Percentiles rank a stretch among this genome's conserved stretches.
Conservation (phyloP, 2,113 vertebrate genomes). For the Zosterops japonicus region DNA sequence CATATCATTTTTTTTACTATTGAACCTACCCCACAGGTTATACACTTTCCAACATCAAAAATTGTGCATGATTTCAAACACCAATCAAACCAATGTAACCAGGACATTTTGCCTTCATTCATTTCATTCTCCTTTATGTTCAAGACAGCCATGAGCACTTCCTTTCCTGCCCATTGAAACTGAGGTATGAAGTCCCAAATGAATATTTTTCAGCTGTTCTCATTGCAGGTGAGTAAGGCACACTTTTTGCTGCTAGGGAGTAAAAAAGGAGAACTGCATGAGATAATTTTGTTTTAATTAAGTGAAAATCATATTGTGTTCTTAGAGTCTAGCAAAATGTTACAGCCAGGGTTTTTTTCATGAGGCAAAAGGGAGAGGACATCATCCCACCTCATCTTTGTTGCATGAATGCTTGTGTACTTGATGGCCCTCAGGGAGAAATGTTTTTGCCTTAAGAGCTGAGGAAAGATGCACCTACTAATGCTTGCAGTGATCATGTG, state of each 20-base stretch:
- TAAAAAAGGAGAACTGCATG: not conserved
- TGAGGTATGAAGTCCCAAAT: not conserved
- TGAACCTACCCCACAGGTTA: not conserved
- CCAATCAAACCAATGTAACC: not conserved
- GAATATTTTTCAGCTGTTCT: not conserved
- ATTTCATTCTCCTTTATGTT: not conserved
- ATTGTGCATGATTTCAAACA: not conserved
- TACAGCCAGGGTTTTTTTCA: not conserved
- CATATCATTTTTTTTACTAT: not conserved
- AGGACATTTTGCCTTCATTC: not conserved
- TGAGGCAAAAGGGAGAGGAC: not conserved
- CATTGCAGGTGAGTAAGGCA: not conserved
- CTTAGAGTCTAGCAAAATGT: not conserved
- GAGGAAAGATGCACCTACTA: not conserved
- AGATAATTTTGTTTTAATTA: not conserved
- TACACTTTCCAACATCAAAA: not conserved
- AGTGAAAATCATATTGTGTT: not conserved
- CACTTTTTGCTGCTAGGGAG: not conserved
- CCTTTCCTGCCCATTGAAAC: not conserved
- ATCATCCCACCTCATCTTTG: not conserved
- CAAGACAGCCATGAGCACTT: not conserved
- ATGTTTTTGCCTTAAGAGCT: not conserved
- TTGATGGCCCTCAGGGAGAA: not conserved
- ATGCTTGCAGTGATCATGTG: accelerated
- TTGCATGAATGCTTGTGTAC: not conserved